Conservation (phyloP, 2,888 invertebrate genomes). For the Drosophila nigritarsus region DNA sequence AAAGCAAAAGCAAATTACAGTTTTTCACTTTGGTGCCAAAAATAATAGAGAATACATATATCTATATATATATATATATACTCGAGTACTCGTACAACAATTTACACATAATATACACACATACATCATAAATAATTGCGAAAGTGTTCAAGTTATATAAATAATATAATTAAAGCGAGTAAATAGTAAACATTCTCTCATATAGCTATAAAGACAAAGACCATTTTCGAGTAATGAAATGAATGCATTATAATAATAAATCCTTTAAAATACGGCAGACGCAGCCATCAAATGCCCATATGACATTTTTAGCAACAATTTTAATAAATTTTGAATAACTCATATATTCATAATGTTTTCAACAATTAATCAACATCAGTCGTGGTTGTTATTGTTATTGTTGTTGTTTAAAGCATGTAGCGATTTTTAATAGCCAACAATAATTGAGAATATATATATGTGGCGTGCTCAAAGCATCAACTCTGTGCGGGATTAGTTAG, state of each 20-base stretch:
- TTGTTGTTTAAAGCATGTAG: slow-evolving; percentile 10
- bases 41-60: slow-evolving; percentile 30
- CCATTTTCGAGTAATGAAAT: slow-evolving; percentile 39
- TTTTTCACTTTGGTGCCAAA: slow-evolving; percentile 76
- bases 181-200: slow-evolving; percentile 19
- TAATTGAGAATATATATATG: slow-evolving; percentile 48
- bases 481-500: slow-evolving; percentile 14
- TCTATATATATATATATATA: slow-evolving; percentile 22
- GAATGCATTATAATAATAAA: slow-evolving; percentile 35
- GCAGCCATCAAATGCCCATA: slow-evolving; percentile 33
- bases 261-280: slow-evolving; percentile 43
- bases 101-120: slow-evolving; percentile 47
- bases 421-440: slow-evolving; percentile 30
- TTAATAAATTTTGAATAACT: slow-evolving; percentile 80
- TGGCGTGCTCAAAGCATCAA: slow-evolving; percentile 45
- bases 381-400: slow-evolving; percentile 8
- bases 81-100: slow-evolving; percentile 42
- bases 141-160: slow-evolving; percentile 67
- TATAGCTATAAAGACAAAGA: slow-evolving; percentile 62
- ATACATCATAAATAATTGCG: slow-evolving; percentile 40
- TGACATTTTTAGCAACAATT: slow-evolving; percentile 79
- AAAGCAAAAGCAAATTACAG: slow-evolving; percentile 21
- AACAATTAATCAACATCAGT: slow-evolving; percentile 56
- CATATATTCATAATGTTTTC: slow-evolving; percentile 58
- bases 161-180: slow-evolving; percentile 47